phyloP scores from a whole-genome alignment of 2,888 invertebrate species.

The Sinopyrophorus schimmeli region DNA sequence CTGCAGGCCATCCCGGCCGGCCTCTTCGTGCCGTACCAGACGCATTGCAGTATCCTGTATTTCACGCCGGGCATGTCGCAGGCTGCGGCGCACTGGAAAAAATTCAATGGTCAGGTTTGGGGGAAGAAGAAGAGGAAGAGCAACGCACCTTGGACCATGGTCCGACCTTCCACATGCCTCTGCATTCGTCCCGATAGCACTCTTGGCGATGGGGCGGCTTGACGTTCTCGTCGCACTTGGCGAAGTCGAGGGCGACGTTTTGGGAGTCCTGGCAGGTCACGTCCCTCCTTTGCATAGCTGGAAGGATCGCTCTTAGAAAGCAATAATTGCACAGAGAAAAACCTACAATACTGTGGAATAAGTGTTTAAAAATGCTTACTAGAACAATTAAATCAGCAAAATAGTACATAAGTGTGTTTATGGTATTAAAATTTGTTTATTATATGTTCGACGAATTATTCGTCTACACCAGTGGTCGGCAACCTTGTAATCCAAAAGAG shows the following conservation, averaged over 20 bases:
- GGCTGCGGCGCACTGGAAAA: slow-evolving; percentile 75
- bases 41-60: slow-evolving; percentile 87
- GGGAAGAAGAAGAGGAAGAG: neutral
- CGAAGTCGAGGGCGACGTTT: slow-evolving; percentile 48
- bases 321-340: no score
- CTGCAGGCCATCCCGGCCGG: slow-evolving; percentile 87
- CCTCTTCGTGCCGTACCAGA: slow-evolving; percentile 84
- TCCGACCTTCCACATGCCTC: slow-evolving; percentile 87
- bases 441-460: no score
- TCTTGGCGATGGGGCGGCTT: slow-evolving; percentile 78
- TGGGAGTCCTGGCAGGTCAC: slow-evolving; percentile 62
- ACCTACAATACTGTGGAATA: no score
- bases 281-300: slow-evolving; percentile 74
- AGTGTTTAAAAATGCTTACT: no score
- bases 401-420: no score
- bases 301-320: slow-evolving; percentile 20
- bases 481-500: no score
- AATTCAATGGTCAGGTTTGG: neutral
- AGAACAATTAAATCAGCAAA: no score
- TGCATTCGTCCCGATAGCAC: slow-evolving; percentile 82
- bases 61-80: slow-evolving; percentile 85
- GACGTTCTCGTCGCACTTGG: slow-evolving; percentile 70
- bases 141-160: slow-evolving; percentile 86
- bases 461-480: no score
- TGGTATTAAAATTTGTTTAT: no score